These are phyloP conservation scores for Phyllotreta striolata DNA, from an alignment of 2,888 invertebrate genomes.

Conservation along the genomic window DNA sequence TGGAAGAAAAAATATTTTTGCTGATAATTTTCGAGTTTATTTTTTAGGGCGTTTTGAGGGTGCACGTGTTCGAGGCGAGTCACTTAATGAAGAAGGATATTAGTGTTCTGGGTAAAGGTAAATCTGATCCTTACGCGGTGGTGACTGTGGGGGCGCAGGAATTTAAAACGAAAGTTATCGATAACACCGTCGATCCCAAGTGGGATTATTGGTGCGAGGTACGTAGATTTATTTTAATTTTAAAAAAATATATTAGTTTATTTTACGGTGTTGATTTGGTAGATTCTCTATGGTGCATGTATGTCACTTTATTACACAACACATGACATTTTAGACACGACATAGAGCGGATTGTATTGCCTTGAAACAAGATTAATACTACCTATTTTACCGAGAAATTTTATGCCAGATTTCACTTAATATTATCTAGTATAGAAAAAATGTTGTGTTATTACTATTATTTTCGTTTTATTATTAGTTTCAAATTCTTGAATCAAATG, in stretches of 20 bases:
- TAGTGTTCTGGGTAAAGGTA: constrained; percentile 87
- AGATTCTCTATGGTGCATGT: constrained; percentile 11
- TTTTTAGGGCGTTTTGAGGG: constrained; percentile 86
- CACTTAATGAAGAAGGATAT: constrained; percentile 97
- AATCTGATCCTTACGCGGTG: constrained; percentile 96
- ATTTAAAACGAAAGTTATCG: constrained; percentile 92
- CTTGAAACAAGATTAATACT: constrained; percentile 7
- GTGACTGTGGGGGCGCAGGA: constrained; percentile 92
- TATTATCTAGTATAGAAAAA: constrained; percentile 9
- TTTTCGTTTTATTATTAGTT: constrained; percentile 50
- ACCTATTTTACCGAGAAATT: not conserved
- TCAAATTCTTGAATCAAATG: constrained; percentile 69
- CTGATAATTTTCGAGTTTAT: constrained; percentile 17
- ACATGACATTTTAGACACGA: constrained; percentile 33
- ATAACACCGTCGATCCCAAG: constrained; percentile 92
- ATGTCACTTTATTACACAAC: constrained; percentile 31
- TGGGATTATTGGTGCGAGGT: constrained; percentile 99
- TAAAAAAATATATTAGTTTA: too few relatives aligned
- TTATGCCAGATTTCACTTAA: not conserved
- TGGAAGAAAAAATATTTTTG: not conserved
- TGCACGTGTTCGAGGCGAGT: constrained; percentile 93
- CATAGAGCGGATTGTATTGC: constrained; percentile 21
- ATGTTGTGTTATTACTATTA: constrained; percentile 28
- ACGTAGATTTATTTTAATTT: constrained; percentile 50
- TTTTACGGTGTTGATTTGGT: constrained; percentile 6